These are phyloP conservation scores for Gortyna flavago DNA, from an alignment of 2,888 invertebrate genomes.

Conservation along the genomic window DNA sequence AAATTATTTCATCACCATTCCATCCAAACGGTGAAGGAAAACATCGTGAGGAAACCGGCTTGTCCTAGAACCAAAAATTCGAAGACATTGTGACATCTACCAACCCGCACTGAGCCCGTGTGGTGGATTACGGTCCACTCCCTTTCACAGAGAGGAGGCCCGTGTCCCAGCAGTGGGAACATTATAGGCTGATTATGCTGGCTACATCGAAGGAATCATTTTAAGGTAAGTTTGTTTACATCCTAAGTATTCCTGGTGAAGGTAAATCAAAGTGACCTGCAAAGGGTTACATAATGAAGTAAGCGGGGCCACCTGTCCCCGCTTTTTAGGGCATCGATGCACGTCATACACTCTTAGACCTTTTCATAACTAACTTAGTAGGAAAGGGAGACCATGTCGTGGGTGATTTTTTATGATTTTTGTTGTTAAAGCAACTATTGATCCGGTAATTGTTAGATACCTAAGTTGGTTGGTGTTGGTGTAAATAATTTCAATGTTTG, in stretches of 20 bases:
- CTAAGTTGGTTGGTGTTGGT: neutral
- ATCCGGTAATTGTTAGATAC: too few relatives aligned
- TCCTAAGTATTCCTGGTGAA: constrained; percentile 7
- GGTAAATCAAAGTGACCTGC: constrained; percentile 15
- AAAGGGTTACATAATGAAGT: constrained; percentile 48
- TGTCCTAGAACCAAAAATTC: too few relatives aligned
- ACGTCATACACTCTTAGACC: constrained; percentile 36
- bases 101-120: too few relatives aligned
- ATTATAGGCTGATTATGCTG: too few relatives aligned
- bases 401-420: constrained; percentile 25
- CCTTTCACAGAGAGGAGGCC: too few relatives aligned
- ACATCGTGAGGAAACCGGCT: too few relatives aligned
- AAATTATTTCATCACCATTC: too few relatives aligned
- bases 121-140: too few relatives aligned
- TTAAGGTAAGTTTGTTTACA: neutral
- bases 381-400: neutral
- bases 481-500: neutral
- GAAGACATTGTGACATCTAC: too few relatives aligned
- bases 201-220: neutral
- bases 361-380: constrained; percentile 26
- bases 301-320: constrained; percentile 41
- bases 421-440: neutral
- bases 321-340: constrained; percentile 40
- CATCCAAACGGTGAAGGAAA: too few relatives aligned
- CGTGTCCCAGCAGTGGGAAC: too few relatives aligned